Evolutionary conservation across 2,888 invertebrate species (phyloP), one percentile per base, ranked within the genome.

Genomic region (Steinernema hermaphroditum): DNA sequence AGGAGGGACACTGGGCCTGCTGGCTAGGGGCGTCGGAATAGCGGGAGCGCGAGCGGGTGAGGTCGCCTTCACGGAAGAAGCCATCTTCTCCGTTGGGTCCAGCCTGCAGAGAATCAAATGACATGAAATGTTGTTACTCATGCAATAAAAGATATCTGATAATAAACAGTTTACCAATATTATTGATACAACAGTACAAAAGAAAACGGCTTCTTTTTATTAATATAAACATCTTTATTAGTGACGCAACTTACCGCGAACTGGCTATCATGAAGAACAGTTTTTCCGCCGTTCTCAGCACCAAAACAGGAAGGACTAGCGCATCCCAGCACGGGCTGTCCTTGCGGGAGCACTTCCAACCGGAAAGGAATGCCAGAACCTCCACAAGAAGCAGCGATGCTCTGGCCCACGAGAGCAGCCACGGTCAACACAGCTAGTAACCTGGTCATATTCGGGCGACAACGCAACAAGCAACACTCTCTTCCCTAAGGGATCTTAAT

Each of bases 321-420:
- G 70, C 83, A 83, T 46, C 83, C 83, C 9, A 83, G 77, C 24
- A 83, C 81, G 14, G 80, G 80, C 22, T 78, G 73, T 41, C 82
- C 82, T 6, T 80, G 79, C 1, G 82, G 70, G 12, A 50, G 43
- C n/a, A 80, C 83, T 75, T 83, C 83, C 68, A 83, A 82, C 14
- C 83, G 77, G 78, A 83, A 83, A 6, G 83, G 83, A 43, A 83
- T 79, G 43, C 79, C 82, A 22, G 81, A 80, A 6, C 77, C 76
- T 37, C 83, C 83, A 62, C 83, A 83, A 32, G 80, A 76, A n/a
- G 76, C 80, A 9, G 80, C 62, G 1, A 62, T 16, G 6, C 32
- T 29, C 27, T 62, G 62, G 2, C 62, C 62, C 1, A 62, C 29
- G 16, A 62, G 62, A 9, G 62, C 62, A 16, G 62, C 32, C 2